These are phyloP conservation scores for Drosophila aldrichi DNA, from an alignment of 2,888 invertebrate genomes.

Conservation along the genomic window DNA sequence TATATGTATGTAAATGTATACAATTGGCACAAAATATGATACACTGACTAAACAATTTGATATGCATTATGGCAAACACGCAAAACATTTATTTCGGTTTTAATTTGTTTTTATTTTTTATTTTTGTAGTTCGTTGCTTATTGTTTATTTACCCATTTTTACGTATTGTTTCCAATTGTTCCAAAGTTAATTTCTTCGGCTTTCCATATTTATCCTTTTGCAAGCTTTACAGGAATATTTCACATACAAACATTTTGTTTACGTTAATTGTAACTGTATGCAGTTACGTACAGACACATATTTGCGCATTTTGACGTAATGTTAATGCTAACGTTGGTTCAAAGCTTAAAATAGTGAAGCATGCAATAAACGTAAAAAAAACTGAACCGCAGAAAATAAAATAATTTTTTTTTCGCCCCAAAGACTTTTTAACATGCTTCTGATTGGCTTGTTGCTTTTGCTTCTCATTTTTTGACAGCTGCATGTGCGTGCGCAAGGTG, in stretches of 20 bases:
- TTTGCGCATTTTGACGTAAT: conserved; percentile 31
- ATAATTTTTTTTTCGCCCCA: conserved; percentile 17
- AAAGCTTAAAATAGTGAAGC: conserved; percentile 25
- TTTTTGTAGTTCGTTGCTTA: conserved; percentile 47
- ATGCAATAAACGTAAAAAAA: conserved; percentile 42
- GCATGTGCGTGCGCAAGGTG: conserved; percentile 53
- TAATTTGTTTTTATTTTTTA: conserved; percentile 40
- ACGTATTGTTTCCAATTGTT: conserved; percentile 91
- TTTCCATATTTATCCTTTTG: conserved; percentile 95
- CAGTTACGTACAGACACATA: conserved; percentile 20
- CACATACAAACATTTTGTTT: conserved; percentile 71
- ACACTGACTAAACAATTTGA: conserved; percentile 69
- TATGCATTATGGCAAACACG: conserved; percentile 65
- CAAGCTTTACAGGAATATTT: conserved; percentile 90
- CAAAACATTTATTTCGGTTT: conserved; percentile 58
- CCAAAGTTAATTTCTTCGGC: conserved; percentile 91
- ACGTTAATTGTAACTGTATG: conserved; percentile 51
- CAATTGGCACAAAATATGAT: conserved; percentile 41
- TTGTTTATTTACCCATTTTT: conserved; percentile 90
- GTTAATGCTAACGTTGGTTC: conserved; percentile 33
- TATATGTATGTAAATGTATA: conserved; percentile 45
- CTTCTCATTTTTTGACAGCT: conserved; percentile 21
- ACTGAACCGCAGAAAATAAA: conserved; percentile 20
- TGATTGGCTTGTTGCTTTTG: conserved; percentile 40
- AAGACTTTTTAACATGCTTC: conserved; percentile 49